A percentile compares a stretch with the other conserved stretches of the same genome.
Evolutionary conservation across 2,797 vertebrate species (phyloP).

Genomic region (Sparidentex hasta): DNA sequence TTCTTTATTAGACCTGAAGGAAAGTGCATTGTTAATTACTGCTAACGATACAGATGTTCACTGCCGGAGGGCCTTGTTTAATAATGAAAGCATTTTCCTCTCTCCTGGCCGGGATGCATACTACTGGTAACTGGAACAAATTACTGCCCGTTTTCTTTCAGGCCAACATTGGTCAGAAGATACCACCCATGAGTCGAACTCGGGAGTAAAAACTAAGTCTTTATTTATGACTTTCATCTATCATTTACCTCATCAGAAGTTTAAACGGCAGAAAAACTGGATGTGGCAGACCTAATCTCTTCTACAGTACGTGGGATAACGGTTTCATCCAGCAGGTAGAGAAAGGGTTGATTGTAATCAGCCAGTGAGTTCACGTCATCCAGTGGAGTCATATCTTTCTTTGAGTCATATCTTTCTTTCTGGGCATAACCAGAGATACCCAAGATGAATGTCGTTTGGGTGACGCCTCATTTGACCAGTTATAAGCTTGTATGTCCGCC

Average conservation of each 20-base stretch:
- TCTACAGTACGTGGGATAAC: background rate
- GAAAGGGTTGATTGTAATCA: conserved; percentile 10
- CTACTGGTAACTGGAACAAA: conserved; percentile 62
- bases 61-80: conserved; percentile 66
- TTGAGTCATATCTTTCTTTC: background rate
- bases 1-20: conserved; percentile 71
- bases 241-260: conserved; percentile 7
- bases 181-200: conserved; percentile 17
- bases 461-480: no score
- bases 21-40: conserved; percentile 81
- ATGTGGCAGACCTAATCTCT: background rate
- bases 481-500: no score
- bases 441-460: no score
- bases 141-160: conserved; percentile 42
- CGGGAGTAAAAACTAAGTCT: background rate
- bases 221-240: conserved; percentile 11
- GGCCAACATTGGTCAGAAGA: conserved; percentile 29
- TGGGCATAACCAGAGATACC: no score
- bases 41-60: conserved; percentile 57
- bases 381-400: background rate
- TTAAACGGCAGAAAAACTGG: background rate
- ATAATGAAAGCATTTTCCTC: conserved; percentile 74
- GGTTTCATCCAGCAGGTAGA: background rate
- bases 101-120: conserved; percentile 56
- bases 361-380: background rate